phyloP scores from a whole-genome alignment of 92 coral and sea anemone genomes.

The Phenganax subtilis region DNA sequence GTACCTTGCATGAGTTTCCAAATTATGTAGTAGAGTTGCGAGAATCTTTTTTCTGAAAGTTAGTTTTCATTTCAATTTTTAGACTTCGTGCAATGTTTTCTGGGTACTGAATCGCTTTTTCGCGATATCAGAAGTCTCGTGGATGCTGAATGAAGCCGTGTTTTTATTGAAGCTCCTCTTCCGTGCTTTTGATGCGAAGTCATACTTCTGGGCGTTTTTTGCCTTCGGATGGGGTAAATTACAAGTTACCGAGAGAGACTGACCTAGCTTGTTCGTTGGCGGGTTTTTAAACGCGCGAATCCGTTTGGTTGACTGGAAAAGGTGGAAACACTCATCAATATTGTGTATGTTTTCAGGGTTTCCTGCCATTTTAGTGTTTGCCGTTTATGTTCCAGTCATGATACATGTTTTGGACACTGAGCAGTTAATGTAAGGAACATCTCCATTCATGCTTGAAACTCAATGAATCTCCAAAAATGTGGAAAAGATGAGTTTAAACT shows the following conservation, averaged over 20 bases:
- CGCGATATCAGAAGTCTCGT: constrained; percentile 32
- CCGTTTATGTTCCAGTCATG: constrained; percentile 61
- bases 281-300: neutral
- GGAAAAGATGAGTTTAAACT: neutral
- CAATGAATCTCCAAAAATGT: neutral
- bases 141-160: constrained; percentile 40
- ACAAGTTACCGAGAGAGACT: too few species aligned
- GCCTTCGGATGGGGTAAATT: constrained; percentile 40
- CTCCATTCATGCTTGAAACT: neutral
- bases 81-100: constrained; percentile 20
- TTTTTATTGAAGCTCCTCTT: constrained; percentile 37
- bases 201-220: constrained; percentile 37
- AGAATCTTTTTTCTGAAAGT: neutral
- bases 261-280: too few species aligned
- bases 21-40: too few species aligned
- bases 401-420: constrained; percentile 1
- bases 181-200: constrained; percentile 37
- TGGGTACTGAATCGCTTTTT: constrained; percentile 36
- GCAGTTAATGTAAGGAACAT: neutral
- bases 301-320: neutral
- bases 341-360: constrained; percentile 16
- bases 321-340: neutral
- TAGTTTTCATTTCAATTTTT: neutral
- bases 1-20: neutral
- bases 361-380: constrained; percentile 62